These are phyloP conservation scores for Ophthalmotilapia sp. DNA, from an alignment of 2,113 vertebrate genomes.

Conservation along the genomic window DNA sequence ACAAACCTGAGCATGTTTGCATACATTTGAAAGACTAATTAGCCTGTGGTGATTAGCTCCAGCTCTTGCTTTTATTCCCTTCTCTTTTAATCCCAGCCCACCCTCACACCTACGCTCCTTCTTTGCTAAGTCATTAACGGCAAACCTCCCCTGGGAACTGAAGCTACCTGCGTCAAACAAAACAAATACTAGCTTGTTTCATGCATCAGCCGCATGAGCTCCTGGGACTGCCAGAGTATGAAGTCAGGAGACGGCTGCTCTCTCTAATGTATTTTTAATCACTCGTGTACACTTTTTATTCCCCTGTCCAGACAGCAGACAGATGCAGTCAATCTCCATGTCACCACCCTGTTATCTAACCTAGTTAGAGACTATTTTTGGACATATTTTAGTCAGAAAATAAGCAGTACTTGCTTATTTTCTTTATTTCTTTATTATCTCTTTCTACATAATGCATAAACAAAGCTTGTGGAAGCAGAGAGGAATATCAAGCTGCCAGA, in stretches of 20 bases:
- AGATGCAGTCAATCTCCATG: not conserved
- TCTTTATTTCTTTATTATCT: not conserved
- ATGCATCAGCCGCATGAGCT: slow-evolving; percentile 22
- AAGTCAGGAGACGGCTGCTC: slow-evolving; percentile 18
- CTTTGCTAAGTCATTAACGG: slow-evolving; percentile 48
- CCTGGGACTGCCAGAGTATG: slow-evolving; percentile 15
- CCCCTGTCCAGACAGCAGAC: slow-evolving; percentile 5
- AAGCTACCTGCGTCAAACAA: slow-evolving; percentile 50
- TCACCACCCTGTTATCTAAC: slow-evolving; percentile 8
- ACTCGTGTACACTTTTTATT: slow-evolving; percentile 31
- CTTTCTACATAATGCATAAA: not conserved
- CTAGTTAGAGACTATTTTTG: not conserved
- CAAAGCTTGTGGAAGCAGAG: not conserved
- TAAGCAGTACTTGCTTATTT: not conserved
- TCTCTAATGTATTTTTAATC: slow-evolving; percentile 56
- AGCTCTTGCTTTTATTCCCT: slow-evolving; percentile 41
- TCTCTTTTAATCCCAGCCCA: slow-evolving; percentile 48
- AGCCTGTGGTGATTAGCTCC: slow-evolving; percentile 52
- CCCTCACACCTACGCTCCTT: slow-evolving; percentile 26
- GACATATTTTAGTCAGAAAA: not conserved
- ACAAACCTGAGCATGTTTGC: slow-evolving; percentile 18
- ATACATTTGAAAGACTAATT: slow-evolving; percentile 64
- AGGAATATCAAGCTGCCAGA: not conserved
- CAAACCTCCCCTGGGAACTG: slow-evolving; percentile 34
- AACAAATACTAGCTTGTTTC: slow-evolving; percentile 58